Conservation (phyloP, 2,888 invertebrate species). For the Drosophila anomelani region DNA sequence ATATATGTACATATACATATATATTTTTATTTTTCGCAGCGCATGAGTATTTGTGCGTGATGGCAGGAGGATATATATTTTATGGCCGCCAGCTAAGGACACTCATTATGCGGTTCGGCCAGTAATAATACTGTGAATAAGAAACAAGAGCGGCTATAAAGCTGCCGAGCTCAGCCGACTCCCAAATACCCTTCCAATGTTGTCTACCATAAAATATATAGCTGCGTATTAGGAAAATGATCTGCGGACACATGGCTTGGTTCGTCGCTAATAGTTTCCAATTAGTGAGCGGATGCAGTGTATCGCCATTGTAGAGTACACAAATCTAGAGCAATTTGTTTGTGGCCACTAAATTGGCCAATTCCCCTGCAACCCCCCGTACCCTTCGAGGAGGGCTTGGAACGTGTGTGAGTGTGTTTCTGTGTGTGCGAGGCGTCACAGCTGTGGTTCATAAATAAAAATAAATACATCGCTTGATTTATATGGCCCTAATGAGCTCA, state of each 20-base stretch:
- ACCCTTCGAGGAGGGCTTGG: not conserved
- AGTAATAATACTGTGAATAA: conserved; percentile 32
- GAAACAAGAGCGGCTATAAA: conserved; percentile 24
- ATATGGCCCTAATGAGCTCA: conserved; percentile 69
- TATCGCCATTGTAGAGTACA: conserved; percentile 18
- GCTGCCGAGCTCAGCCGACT: not conserved
- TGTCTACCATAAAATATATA: not conserved
- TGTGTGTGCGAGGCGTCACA: conserved; percentile 59
- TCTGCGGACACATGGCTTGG: not conserved
- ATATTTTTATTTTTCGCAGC: not conserved
- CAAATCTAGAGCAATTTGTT: conserved; percentile 52
- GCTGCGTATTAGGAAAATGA: not conserved
- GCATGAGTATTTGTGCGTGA: conserved; percentile 1
- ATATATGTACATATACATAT: not conserved
- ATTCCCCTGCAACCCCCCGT: conserved; percentile 1
- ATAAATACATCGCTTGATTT: conserved; percentile 71
- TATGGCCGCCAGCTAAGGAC: conserved; percentile 48
- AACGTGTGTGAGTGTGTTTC: not conserved
- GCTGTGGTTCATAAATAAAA: conserved; percentile 71
- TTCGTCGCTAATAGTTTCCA: conserved; percentile 24
- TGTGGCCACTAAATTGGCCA: conserved; percentile 54
- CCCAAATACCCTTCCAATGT: conserved; percentile 2
- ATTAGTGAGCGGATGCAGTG: conserved; percentile 26
- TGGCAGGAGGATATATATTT: conserved; percentile 29
- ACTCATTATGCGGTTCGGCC: conserved; percentile 45